Conservation (phyloP, 2,888 invertebrate species). For the Enchytraeus crypticus region DNA sequence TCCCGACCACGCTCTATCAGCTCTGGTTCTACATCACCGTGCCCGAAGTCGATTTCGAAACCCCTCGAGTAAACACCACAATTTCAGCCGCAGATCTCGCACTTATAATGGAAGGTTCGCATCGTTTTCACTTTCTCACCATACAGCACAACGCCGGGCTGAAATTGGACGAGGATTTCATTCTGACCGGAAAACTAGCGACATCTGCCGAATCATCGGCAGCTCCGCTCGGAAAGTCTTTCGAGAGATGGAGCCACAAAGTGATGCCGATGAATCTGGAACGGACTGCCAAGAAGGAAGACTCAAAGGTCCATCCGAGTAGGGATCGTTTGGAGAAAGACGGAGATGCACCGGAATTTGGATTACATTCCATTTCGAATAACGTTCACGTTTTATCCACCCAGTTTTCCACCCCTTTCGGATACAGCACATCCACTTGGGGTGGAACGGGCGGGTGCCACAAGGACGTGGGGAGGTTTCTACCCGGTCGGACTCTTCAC, state of each 20-base stretch:
- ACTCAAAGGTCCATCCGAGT: not conserved
- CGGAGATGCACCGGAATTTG: not conserved
- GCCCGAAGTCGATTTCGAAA: constrained; percentile 27
- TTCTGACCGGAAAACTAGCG: constrained; percentile 31
- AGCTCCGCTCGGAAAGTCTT: constrained; percentile 18
- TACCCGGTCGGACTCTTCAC: constrained; percentile 16
- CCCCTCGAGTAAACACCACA: constrained; percentile 13
- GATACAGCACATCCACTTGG: constrained; percentile 26
- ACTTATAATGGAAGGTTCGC: not conserved
- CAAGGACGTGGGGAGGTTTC: constrained; percentile 19
- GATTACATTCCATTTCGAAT: constrained; percentile 23
- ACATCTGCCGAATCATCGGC: too few species aligned
- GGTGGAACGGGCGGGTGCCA: constrained; percentile 13
- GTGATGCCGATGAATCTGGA: not conserved
- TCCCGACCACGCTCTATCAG: constrained; percentile 38
- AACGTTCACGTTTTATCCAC: constrained; percentile 26
- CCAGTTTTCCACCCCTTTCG: constrained; percentile 36
- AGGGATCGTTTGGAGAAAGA: too few species aligned
- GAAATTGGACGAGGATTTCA: constrained; percentile 34
- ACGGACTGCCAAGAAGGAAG: not conserved
- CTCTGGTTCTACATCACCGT: constrained; percentile 36
- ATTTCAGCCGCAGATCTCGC: constrained; percentile 7
- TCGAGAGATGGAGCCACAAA: not conserved
- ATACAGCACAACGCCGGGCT: constrained; percentile 30
- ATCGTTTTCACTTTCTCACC: constrained; percentile 27